Evolutionary conservation across 2,888 invertebrate species (phyloP), one percentile per base, ranked within the genome.

Genomic region (Melipona beecheii): DNA sequence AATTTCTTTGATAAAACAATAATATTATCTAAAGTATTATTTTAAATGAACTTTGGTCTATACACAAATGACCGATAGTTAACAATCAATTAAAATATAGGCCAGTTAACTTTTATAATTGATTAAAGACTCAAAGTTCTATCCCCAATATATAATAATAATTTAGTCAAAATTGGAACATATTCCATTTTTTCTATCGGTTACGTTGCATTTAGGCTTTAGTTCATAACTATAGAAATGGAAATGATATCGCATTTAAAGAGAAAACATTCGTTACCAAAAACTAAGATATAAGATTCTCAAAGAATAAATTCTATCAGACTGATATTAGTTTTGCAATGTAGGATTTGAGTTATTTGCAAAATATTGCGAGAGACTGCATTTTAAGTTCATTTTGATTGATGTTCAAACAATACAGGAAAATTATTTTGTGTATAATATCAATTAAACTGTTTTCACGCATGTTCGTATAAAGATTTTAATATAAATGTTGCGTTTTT

Each of bases 281-380:
- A 65, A 81, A 78, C 73, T 75, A 81, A 78, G 79, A 78, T 65
- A 70, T 78, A 80, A 66, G 64, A 78, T 76, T 80, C 76, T 71
- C 52, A 77, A 71, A 64, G 80, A 76, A 78, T 69, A 83, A 83
- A 86, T 86, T 82, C 77, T 83, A 86, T 87, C 83, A 91, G 86
- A 91, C 86, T 91, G 89, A 91, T 85, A 77, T 78, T 87, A 85
- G 68, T 70, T 75, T 81, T 78, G 69, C 73, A 52, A 81, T 66
- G 36, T 75, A 81, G 49, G 75, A 83, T 87, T 79, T 77, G 36
- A 72, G 70, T 87, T 87, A 75, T 65, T 70, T 82, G 74, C 80
- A 78, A 83, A 78, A 71, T 68, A 71, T 52, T 60, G 60, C 74
- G 73, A 85, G 80, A 83, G 85, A 85, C 75, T 87, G 83, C 81